phyloP scores from a whole-genome alignment of 2,888 invertebrate genomes.

The Phytoseiulus persimilis region DNA sequence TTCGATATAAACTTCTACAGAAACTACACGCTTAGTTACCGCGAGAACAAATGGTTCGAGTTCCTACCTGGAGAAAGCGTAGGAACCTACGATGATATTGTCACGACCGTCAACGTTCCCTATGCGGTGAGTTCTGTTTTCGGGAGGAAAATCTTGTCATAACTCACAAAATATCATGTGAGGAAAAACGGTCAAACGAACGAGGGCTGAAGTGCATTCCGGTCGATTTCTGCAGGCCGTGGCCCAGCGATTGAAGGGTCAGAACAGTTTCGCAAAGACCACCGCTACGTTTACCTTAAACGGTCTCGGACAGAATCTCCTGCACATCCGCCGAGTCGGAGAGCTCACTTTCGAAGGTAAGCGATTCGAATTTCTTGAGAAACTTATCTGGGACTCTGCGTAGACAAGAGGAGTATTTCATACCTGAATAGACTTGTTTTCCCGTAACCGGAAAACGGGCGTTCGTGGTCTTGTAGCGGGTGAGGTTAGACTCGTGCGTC shows the following conservation, averaged over 20 bases:
- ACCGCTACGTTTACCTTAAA: slow-evolving; percentile 21
- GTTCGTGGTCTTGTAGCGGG: too few relatives aligned
- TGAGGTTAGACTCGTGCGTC: too few relatives aligned
- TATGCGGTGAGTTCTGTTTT: slow-evolving; percentile 12
- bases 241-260: slow-evolving; percentile 9
- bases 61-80: slow-evolving; percentile 11
- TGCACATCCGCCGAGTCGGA: neutral
- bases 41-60: slow-evolving; percentile 30
- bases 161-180: too few relatives aligned
- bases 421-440: too few relatives aligned
- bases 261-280: neutral
- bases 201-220: too few relatives aligned
- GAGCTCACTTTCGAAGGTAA: slow-evolving; percentile 32
- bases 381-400: too few relatives aligned
- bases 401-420: too few relatives aligned
- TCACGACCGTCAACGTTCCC: slow-evolving; percentile 16
- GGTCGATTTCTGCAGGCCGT: neutral
- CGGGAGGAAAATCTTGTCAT: neutral
- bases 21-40: slow-evolving; percentile 9
- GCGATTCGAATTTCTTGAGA: neutral
- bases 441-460: too few relatives aligned
- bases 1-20: slow-evolving; percentile 25
- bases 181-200: too few relatives aligned
- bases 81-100: slow-evolving; percentile 21
- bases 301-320: slow-evolving; percentile 12